Evolutionary conservation across 2,888 invertebrate genomes (phyloP).

Genomic region (Hirtodrosophila confusa): DNA sequence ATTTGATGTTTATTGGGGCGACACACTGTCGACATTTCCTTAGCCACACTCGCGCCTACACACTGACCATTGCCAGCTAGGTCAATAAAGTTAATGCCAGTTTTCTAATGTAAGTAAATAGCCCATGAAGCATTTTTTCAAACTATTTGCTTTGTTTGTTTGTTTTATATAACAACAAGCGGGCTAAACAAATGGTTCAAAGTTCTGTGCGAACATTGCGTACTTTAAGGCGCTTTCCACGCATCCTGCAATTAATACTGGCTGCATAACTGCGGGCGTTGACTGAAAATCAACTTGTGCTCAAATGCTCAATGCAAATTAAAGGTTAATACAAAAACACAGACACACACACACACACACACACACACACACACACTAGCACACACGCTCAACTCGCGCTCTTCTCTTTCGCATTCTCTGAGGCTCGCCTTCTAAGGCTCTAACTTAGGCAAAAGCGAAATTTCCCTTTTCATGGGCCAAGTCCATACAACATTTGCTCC

Average conservation of each 20-base stretch:
- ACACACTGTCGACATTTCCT: conserved; percentile 42
- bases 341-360: conserved; percentile 5
- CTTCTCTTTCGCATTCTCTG: neutral
- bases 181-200: conserved; percentile 5
- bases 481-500: neutral
- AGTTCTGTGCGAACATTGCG: conserved; percentile 10
- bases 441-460: conserved; percentile 9
- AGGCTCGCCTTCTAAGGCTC: neutral
- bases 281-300: conserved; percentile 8
- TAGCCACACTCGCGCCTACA: neutral
- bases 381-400: neutral
- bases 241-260: neutral
- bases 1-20: conserved; percentile 36
- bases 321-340: conserved; percentile 18
- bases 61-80: conserved; percentile 26
- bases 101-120: conserved; percentile 54
- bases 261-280: conserved; percentile 9
- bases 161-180: conserved; percentile 48
- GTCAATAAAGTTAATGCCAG: conserved; percentile 57
- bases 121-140: conserved; percentile 2
- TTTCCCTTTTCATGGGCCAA: conserved; percentile 21
- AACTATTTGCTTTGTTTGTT: neutral
- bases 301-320: conserved; percentile 10
- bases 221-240: neutral
- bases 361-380: neutral